These are phyloP conservation scores for Triplophysa siluroides DNA, from an alignment of 2,113 vertebrate genomes.

Conservation along the genomic window DNA sequence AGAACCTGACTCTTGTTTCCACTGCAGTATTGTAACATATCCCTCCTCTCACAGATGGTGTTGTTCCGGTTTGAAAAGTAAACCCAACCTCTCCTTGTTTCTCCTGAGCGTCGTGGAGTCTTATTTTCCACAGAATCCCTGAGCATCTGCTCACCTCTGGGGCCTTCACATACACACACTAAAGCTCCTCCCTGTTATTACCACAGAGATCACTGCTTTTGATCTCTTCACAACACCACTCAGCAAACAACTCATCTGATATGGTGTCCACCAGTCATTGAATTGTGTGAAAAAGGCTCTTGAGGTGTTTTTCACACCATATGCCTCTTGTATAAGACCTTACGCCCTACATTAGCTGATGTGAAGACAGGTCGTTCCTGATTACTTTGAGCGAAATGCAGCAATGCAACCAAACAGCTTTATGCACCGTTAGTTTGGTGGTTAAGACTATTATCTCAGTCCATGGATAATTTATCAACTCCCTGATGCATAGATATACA, in stretches of 20 bases:
- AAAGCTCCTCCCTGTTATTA: constrained; percentile 21
- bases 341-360: too few species aligned
- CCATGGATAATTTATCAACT: too few species aligned
- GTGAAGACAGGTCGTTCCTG: too few species aligned
- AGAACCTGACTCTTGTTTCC: neutral
- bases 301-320: neutral
- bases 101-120: neutral
- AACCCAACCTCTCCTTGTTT: neutral
- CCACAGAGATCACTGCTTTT: constrained; percentile 15
- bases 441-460: too few species aligned
- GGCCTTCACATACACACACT: constrained; percentile 11
- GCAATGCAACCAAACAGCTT: too few species aligned
- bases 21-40: neutral
- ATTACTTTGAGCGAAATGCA: too few species aligned
- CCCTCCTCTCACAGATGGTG: neutral
- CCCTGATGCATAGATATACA: too few species aligned
- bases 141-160: constrained; percentile 10
- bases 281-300: constrained; percentile 20
- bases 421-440: too few species aligned
- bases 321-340: neutral
- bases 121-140: neutral
- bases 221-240: constrained; percentile 35
- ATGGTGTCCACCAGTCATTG: constrained; percentile 22
- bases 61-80: neutral
- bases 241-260: constrained; percentile 7